These are phyloP conservation scores for Illadopsis cleaveri DNA, from an alignment of 2,113 vertebrate genomes.

Conservation along the genomic window DNA sequence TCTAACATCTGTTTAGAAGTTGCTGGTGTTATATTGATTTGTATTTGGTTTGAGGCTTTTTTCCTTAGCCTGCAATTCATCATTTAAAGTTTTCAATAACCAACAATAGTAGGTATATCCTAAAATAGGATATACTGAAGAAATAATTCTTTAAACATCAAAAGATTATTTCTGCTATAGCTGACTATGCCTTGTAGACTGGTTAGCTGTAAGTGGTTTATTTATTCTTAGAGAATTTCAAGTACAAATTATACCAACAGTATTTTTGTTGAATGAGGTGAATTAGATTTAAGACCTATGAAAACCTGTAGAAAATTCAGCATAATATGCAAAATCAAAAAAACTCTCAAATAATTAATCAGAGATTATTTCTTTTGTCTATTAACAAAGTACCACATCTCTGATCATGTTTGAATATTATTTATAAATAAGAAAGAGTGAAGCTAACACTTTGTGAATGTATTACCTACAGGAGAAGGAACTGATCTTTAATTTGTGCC, in stretches of 20 bases:
- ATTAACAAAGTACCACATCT: not conserved
- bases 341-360: not conserved
- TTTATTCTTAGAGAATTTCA: not conserved
- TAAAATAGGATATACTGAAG: not conserved
- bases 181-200: not conserved
- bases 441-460: not conserved
- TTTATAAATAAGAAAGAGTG: not conserved
- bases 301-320: not conserved
- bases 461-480: not conserved
- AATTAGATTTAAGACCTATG: not conserved
- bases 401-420: not conserved
- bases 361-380: not conserved
- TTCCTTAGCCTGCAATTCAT: not conserved
- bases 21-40: not conserved
- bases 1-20: conserved; percentile 3
- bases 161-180: not conserved
- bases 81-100: not conserved
- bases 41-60: not conserved
- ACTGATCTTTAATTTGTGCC: not conserved
- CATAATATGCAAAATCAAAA: not conserved
- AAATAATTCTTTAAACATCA: not conserved
- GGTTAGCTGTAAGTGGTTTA: not conserved
- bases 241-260: not conserved
- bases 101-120: not conserved
- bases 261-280: not conserved